These are phyloP conservation scores for Meriones unguiculatus DNA, from an alignment of 2,113 vertebrate species.

Conservation along the genomic window DNA sequence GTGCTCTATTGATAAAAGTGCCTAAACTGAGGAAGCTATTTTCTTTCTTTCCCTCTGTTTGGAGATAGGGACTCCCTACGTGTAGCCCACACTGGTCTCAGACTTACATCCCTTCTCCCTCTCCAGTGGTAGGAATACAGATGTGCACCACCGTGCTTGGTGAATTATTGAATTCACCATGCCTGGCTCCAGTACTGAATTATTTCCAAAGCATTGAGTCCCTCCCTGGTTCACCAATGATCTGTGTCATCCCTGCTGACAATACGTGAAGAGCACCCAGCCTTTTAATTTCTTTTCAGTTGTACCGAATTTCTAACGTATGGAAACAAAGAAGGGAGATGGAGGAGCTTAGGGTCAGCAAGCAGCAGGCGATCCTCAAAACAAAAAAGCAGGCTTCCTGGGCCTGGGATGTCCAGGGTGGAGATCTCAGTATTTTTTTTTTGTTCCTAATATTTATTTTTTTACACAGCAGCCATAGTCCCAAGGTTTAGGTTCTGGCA, in stretches of 20 bases:
- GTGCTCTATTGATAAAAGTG: background rate
- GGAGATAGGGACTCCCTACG: background rate
- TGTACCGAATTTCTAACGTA: background rate
- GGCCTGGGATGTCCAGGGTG: background rate
- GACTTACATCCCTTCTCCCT: background rate
- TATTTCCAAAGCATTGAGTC: conserved; percentile 22
- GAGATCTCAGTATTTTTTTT: conserved; percentile 68
- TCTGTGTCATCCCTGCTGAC: conserved; percentile 23
- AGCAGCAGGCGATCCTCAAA: conserved; percentile 37
- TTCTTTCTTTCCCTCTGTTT: background rate
- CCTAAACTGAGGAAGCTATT: background rate
- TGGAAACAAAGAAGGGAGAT: background rate
- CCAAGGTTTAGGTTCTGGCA: conserved; percentile 48
- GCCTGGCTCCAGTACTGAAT: background rate
- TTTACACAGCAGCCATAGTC: conserved; percentile 37
- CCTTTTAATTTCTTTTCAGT: background rate
- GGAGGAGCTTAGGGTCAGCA: background rate
- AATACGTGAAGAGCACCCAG: background rate
- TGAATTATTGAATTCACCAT: background rate
- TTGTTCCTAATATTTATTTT: conserved; percentile 70
- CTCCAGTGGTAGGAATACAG: background rate
- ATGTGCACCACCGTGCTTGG: background rate
- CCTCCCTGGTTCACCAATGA: background rate
- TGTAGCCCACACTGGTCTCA: background rate
- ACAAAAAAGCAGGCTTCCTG: background rate